Evolutionary conservation across 2,888 invertebrate species (phyloP).

Genomic region (Nudaria mundana): DNA sequence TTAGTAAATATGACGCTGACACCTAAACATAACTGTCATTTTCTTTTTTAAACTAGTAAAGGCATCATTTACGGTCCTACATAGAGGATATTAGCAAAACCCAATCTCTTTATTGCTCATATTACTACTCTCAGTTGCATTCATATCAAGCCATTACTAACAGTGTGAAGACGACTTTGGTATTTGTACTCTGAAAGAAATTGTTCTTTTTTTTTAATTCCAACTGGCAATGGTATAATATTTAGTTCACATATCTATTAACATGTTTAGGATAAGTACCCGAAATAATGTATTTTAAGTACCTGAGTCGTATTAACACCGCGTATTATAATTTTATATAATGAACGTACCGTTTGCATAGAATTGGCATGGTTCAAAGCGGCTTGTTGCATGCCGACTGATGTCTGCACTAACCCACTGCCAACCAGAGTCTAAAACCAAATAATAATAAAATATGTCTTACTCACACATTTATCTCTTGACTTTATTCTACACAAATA

Average conservation of each 20-base stretch:
- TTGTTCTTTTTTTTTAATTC: too few species aligned
- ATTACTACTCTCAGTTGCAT: not conserved
- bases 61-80: too few species aligned
- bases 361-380: constrained; percentile 46
- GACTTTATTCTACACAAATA: too few species aligned
- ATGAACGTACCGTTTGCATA: constrained; percentile 53
- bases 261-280: not conserved
- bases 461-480: too few species aligned
- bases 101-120: not conserved
- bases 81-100: not conserved
- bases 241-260: too few species aligned
- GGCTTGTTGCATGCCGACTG: constrained; percentile 60
- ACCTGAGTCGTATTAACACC: not conserved
- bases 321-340: not conserved
- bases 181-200: not conserved
- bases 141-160: not conserved
- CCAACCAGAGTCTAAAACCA: constrained; percentile 51
- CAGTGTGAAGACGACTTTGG: constrained; percentile 1
- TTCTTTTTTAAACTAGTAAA: too few species aligned
- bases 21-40: too few species aligned
- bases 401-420: constrained; percentile 63
- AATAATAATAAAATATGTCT: too few species aligned
- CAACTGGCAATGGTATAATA: too few species aligned
- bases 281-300: not conserved
- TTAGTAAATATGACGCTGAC: too few species aligned